These are phyloP conservation scores for Macropus fuliginosus DNA, from an alignment of 2,797 vertebrate species.

Conservation along the genomic window DNA sequence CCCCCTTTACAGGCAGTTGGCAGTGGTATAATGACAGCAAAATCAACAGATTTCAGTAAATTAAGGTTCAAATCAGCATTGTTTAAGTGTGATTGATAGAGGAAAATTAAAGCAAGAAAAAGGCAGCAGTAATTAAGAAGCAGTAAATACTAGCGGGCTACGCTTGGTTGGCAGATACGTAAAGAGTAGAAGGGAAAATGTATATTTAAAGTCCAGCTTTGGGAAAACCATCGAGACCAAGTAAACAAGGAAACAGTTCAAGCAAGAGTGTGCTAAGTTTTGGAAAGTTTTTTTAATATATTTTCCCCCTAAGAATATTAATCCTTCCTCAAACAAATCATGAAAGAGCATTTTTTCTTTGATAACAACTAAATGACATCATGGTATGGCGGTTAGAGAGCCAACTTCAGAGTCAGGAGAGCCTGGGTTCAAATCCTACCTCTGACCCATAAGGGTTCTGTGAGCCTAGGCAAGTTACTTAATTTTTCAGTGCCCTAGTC, in stretches of 20 bases:
- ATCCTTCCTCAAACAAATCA: background rate
- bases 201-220: background rate
- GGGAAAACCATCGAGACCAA: background rate
- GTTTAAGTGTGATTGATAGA: background rate
- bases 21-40: background rate
- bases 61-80: background rate
- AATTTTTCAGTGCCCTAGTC: background rate
- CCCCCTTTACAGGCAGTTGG: background rate
- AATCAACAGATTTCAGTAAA: background rate
- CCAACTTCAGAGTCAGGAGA: background rate
- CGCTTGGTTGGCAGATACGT: background rate
- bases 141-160: background rate
- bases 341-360: background rate
- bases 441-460: background rate
- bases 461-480: background rate
- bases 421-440: background rate
- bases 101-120: background rate
- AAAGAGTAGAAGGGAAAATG: background rate
- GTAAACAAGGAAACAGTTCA: background rate
- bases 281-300: background rate
- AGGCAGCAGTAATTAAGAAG: background rate
- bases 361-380: background rate
- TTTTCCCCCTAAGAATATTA: background rate
- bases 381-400: background rate
- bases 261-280: background rate